Base-by-base conservation (phyloP, 2,888 invertebrate genomes). In the Dasypogon diadema region DNA sequence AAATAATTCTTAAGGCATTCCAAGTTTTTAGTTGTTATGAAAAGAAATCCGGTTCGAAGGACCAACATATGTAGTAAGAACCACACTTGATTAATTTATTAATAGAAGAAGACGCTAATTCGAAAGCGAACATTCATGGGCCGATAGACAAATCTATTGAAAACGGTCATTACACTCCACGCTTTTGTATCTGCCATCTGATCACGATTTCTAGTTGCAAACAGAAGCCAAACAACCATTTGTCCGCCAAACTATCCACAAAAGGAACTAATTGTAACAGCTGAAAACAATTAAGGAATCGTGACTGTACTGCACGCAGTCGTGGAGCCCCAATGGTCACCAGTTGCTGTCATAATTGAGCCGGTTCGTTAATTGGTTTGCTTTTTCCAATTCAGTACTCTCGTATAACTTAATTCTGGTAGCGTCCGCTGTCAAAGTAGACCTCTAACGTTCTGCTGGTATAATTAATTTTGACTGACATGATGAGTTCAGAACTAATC, bases 261-360 rank as follows among this genome's bases (percentile, higher is more conserved):
- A 42, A 63, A 63, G 42, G 63, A 21, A 4, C 63, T 63, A 63
- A 63, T 63, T 63, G 63, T 42, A 37, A 21, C 63, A 63, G 42
- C 63, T 63, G 42, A 63, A 63, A 21, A 63, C 63, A 63, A 63
- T 63, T 63, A 63, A 37, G 63, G 63, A 42, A 37, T 42, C 63
- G 42, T 63, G 63, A 63, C 42, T 26, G 30, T 16, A 16, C 16
- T 16, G 30, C 34, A 58, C 58, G 30, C 26, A 12, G 37, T n/a
- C 63, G 21, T 6, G 42, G n/a, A 37, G 30, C 63, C 42, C 34
- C 10, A 12, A 60, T 42, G 2, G 42, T 34, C 56, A 16, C 24
- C 37, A 18, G 60, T 24, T 30, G 58, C 22, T 22, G 42, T 65
- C 48, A 65, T 65, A 65, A 65, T 65, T 65, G 22, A 65, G 26